These are phyloP conservation scores for Fistularia commersonii DNA, from an alignment of 2,797 vertebrate genomes.

Conservation along the genomic window DNA sequence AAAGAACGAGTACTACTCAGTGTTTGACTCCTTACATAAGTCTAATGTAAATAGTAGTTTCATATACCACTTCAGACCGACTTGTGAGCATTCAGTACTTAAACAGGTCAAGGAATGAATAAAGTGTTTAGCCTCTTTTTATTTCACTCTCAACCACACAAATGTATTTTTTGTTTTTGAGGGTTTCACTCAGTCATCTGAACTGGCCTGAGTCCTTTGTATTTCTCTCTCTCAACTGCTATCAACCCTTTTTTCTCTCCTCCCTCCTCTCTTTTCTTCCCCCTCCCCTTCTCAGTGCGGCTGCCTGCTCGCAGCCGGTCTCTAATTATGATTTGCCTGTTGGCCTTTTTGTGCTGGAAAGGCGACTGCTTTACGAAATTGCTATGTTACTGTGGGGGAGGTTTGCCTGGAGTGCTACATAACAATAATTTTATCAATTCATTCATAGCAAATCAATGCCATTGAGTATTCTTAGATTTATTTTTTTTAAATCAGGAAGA, in stretches of 20 bases:
- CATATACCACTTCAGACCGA: no score
- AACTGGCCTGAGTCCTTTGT: neutral
- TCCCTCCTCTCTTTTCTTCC: neutral
- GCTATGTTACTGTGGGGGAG: constrained; percentile 24
- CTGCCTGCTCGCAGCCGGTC: constrained; percentile 35
- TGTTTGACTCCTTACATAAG: no score
- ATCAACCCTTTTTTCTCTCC: constrained; percentile 13
- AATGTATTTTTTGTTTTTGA: neutral
- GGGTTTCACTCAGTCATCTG: constrained; percentile 2
- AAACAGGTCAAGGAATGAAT: no score
- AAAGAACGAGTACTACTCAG: no score
- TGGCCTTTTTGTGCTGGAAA: constrained; percentile 51
- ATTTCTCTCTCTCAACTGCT: neutral
- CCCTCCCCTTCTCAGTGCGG: constrained; percentile 3
- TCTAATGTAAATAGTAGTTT: no score
- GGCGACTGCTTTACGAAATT: constrained; percentile 46
- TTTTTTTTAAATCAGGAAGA: constrained; percentile 1
- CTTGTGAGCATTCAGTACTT: no score
- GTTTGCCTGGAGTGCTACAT: constrained; percentile 16
- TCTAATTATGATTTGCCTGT: constrained; percentile 25
- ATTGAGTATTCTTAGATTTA: neutral
- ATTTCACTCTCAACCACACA: neutral
- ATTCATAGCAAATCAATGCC: no score
- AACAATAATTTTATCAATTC: no score
- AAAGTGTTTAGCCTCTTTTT: no score